Evolutionary conservation across 2,888 invertebrate genomes (phyloP), one percentile per base, ranked within the genome.

Genomic region (Drosophila nr. perissopoda): DNA sequence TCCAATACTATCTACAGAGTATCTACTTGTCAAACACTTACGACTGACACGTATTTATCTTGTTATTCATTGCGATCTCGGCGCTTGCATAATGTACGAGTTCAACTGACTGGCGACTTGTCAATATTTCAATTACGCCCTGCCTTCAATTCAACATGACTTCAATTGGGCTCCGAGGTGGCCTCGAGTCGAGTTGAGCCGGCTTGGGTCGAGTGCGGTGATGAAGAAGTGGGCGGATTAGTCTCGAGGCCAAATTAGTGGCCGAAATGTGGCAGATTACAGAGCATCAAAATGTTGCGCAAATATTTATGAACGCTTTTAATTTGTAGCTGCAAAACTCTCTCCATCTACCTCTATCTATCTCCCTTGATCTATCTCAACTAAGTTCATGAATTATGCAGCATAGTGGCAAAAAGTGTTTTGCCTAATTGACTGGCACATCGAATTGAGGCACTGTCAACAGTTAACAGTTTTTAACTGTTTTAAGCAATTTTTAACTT

Each of bases 241-340:
- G 83, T 67, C 89, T 86, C 66, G 53, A 69, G 89, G 87, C 88
- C 49, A 81, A 86, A 86, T 86, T 86, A 90, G 90, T 90, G 90
- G 89, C 83, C 81, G 72, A 69, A 83, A 79, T 86, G 86, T 49
- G 88, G 89, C 74, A 90, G 90, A 86, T 86, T 90, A 86, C 83
- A 90, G 90, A 74, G 76, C 89, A 62, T 52, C 59, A 60, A 70
- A 80, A 89, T 77, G 72, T 81, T 78, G 64, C 73, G 86, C 73
- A 89, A 86, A 90, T 90, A 86, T 90, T 86, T 90, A 86, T 86
- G 76, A 83, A 69, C 58, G 69, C 74, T 82, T 80, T 81, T 82
- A 82, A 82, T 82, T 82, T 83, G 69, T 54, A 68, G 59, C 60
- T 38, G 38, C 29, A 25, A 27, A 25, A 16, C 25, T 25, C 34